A percentile compares a stretch with the other conserved stretches of the same genome.
These are phyloP conservation scores for Trichogramma evanescens DNA, from an alignment of 2,888 invertebrate species.

Conservation along the genomic window DNA sequence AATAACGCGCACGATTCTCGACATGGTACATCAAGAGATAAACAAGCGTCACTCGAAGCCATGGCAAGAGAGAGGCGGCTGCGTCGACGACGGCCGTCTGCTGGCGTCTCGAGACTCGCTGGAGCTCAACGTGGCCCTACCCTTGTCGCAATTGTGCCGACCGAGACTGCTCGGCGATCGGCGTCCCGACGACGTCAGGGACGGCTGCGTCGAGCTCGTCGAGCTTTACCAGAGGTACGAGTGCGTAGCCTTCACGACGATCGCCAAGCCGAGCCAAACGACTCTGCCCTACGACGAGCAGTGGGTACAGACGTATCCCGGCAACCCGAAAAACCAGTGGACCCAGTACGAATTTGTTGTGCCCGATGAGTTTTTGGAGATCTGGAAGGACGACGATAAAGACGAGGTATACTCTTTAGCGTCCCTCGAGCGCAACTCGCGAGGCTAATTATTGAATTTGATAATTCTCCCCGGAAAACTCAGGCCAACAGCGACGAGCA, in stretches of 20 bases:
- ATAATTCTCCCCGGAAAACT: not conserved
- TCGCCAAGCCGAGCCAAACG: constrained; percentile 55
- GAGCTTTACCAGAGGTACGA: constrained; percentile 46
- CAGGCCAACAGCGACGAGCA: constrained; percentile 5
- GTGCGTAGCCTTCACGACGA: constrained; percentile 53
- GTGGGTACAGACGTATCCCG: constrained; percentile 39
- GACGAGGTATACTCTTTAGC: not conserved
- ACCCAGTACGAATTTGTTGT: constrained; percentile 37
- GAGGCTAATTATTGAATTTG: too few relatives aligned
- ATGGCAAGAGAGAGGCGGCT: constrained; percentile 61
- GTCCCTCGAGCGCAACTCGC: too few relatives aligned
- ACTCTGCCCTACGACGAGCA: constrained; percentile 46
- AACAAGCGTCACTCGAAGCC: constrained; percentile 50
- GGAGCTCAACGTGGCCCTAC: constrained; percentile 53
- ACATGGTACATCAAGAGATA: constrained; percentile 46
- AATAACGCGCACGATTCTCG: constrained; percentile 25
- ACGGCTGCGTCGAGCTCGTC: constrained; percentile 61
- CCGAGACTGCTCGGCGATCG: constrained; percentile 36
- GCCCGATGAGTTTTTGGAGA: constrained; percentile 11
- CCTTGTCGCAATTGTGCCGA: constrained; percentile 17
- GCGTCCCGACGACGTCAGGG: constrained; percentile 52
- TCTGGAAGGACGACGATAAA: constrained; percentile 10
- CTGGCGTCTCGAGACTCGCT: constrained; percentile 53
- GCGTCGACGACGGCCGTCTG: constrained; percentile 49
- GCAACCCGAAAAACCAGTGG: constrained; percentile 40